Evolutionary conservation across 2,113 vertebrate species (phyloP), one percentile per base, ranked within the genome.

Genomic region (Glareola pratincola): DNA sequence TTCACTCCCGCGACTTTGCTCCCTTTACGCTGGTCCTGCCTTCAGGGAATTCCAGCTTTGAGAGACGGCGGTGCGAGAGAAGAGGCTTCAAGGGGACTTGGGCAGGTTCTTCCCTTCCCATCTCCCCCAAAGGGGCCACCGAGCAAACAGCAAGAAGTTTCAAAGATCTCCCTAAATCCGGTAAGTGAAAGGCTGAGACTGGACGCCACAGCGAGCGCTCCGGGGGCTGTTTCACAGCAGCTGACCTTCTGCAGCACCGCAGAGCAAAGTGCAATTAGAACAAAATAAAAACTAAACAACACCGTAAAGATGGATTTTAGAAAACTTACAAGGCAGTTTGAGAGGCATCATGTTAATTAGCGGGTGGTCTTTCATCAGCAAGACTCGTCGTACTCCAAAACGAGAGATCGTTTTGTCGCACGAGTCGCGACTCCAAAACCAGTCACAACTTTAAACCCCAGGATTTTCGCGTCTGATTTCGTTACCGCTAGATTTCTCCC

Each of bases 151-250:
- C 30, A 32, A 30, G 18, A 20, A 37, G 24, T 34, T 60, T 26
- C 4, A 20, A 32, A 74, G 83, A 60, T 8, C 14, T 30, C 80
- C 80, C 76, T 32, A 78, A 92, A 81, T 6, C 20, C 94, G 36
- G 37, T 2, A n/a, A 50, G 47, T 87, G 92, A 97, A 94, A 94
- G 89, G 97, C 91, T 43, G 88, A 89, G 94, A 78, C 73, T 77
- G 2, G 79, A 63, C 4, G 17, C 32, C 69, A 24, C 73, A 29
- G 0, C 32, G 36, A 2, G 11, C 2, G 3, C 71, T 26, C 10
- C 13, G 51, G 85, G 75, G 75, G 83, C 76, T 27, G 79, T 2
- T 71, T 43, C 75, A 21, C 59, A 3, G 2, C 2, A 19, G 62
- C n/a, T 3, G 21, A 5, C 56, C 29, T 48, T 26, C 19, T 2